Conservation (phyloP, 2,888 invertebrate genomes). For the Punctoribates punctum region DNA sequence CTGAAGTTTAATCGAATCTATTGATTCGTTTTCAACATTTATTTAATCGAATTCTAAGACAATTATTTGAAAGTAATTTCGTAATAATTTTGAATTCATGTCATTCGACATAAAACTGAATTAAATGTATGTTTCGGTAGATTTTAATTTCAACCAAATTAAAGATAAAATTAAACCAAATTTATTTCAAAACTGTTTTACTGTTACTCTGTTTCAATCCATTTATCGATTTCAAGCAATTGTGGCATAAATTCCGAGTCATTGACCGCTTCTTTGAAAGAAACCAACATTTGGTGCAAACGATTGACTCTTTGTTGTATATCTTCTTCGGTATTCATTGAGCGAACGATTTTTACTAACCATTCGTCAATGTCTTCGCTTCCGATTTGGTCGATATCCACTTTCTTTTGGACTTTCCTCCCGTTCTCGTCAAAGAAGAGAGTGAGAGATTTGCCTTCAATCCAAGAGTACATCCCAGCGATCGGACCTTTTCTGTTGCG, state of each 20-base stretch:
- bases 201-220: slow-evolving; percentile 57
- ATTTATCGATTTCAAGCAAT: slow-evolving; percentile 72
- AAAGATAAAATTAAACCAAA: background rate
- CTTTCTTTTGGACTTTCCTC: slow-evolving; percentile 65
- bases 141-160: background rate
- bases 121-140: too few relatives aligned
- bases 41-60: too few relatives aligned
- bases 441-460: slow-evolving; percentile 63
- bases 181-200: background rate
- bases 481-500: slow-evolving; percentile 77
- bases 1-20: too few relatives aligned
- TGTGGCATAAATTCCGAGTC: slow-evolving; percentile 71
- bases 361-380: slow-evolving; percentile 49
- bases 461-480: slow-evolving; percentile 80
- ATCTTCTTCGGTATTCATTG: slow-evolving; percentile 58
- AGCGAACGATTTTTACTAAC: slow-evolving; percentile 58
- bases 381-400: slow-evolving; percentile 67
- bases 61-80: too few relatives aligned
- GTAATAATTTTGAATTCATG: too few relatives aligned
- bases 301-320: slow-evolving; percentile 64
- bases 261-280: slow-evolving; percentile 48
- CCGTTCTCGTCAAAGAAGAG: slow-evolving; percentile 68
- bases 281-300: slow-evolving; percentile 63
- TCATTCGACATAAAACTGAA: too few relatives aligned
- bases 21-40: too few relatives aligned